phyloP scores from a whole-genome alignment of 2,888 invertebrate genomes.

The Phorcus lineatus region DNA sequence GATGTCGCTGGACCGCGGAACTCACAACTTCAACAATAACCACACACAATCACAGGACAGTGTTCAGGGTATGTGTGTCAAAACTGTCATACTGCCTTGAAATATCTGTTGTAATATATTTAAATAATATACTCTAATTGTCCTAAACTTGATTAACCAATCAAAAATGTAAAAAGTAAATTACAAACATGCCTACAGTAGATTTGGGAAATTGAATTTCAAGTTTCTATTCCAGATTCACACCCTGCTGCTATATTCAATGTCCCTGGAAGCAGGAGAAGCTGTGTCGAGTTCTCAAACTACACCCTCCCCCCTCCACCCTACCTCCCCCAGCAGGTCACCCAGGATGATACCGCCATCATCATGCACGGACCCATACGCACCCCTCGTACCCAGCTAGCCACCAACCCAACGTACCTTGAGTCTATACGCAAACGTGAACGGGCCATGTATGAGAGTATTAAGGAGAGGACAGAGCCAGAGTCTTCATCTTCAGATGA shows the following conservation, averaged over 20 bases:
- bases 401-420: conserved; percentile 25
- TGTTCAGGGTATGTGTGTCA: not conserved
- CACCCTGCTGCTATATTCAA: conserved; percentile 34
- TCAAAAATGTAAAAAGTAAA: too few relatives aligned
- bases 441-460: conserved; percentile 41
- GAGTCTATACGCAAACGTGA: conserved; percentile 35
- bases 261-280: conserved; percentile 41
- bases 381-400: conserved; percentile 7
- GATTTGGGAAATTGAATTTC: too few relatives aligned
- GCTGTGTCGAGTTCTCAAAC: conserved; percentile 39
- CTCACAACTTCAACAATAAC: conserved; percentile 14
- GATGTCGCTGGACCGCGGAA: conserved; percentile 42
- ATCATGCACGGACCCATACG: not conserved
- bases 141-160: too few relatives aligned
- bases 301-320: conserved; percentile 37
- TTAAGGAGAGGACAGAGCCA: conserved; percentile 44
- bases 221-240: conserved; percentile 6
- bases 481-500: conserved; percentile 35
- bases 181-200: too few relatives aligned
- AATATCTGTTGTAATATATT: too few relatives aligned
- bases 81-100: too few relatives aligned
- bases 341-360: conserved; percentile 39
- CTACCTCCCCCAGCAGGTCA: conserved; percentile 30
- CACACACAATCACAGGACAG: not conserved
- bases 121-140: too few relatives aligned